Percentiles rank a stretch among this genome's conserved stretches.
Conservation (phyloP, 64 coral and sea anemone species). For the Porites lutea region DNA sequence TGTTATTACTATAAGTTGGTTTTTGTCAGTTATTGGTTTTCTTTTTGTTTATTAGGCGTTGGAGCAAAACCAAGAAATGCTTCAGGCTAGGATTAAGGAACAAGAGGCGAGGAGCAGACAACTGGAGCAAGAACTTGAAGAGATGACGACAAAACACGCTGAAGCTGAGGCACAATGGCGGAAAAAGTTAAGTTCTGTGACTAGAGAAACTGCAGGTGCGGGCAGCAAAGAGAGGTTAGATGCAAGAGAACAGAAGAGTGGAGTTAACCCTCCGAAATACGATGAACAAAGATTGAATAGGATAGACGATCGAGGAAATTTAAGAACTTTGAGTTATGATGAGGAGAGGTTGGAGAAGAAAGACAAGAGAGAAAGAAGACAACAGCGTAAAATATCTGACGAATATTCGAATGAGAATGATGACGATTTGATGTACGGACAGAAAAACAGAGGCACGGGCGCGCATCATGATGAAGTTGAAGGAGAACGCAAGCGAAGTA, state of each 20-base stretch:
- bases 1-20: not conserved
- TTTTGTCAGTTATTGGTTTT: not conserved
- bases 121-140: constrained; percentile 65
- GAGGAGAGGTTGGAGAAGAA: not conserved
- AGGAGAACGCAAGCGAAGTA: not conserved
- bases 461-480: constrained; percentile 4
- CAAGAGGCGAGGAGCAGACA: constrained; percentile 76
- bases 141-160: constrained; percentile 14
- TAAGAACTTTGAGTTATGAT: not conserved
- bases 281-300: not conserved
- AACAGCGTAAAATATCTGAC: not conserved
- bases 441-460: not conserved
- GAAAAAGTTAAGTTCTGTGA: not conserved
- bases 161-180: constrained; percentile 26
- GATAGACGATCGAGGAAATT: not conserved
- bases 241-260: not conserved
- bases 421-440: not conserved
- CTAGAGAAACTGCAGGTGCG: not conserved
- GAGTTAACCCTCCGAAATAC: not conserved
- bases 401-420: not conserved
- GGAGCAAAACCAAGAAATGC: constrained; percentile 78
- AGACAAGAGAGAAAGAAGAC: not conserved
- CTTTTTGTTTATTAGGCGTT: constrained; percentile 43
- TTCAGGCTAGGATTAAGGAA: constrained; percentile 71
- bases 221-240: not conserved